A percentile compares a stretch with the other conserved stretches of the same genome.
Evolutionary conservation across 1,140 invertebrate genomes (phyloP).

Genomic region (Drosophila hydei): DNA sequence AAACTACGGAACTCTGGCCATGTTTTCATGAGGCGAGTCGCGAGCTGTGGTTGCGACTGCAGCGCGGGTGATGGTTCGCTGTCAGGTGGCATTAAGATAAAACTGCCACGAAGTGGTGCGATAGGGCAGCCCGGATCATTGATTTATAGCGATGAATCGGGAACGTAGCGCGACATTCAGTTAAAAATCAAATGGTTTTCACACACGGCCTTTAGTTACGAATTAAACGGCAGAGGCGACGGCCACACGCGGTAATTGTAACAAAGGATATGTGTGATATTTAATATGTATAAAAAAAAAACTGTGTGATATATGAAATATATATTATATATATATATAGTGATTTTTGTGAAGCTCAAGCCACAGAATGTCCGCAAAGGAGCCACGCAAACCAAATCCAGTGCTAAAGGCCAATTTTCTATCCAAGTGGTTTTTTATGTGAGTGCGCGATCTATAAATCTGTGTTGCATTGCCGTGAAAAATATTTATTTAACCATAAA

Average conservation of each 20-base stretch:
- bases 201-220: slow-evolving; percentile 53
- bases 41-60: slow-evolving; percentile 34
- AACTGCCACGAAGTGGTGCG: slow-evolving; percentile 55
- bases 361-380: slow-evolving; percentile 53
- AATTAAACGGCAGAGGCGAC: slow-evolving; percentile 41
- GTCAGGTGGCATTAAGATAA: slow-evolving; percentile 77
- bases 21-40: slow-evolving; percentile 4
- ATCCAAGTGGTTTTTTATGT: slow-evolving; percentile 83
- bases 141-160: slow-evolving; percentile 73
- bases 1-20: slow-evolving; percentile 1
- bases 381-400: slow-evolving; percentile 72
- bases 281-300: slow-evolving; percentile 4
- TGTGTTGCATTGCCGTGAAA: neutral
- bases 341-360: slow-evolving; percentile 2
- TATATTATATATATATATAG: neutral
- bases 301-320: neutral
- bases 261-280: slow-evolving; percentile 48
- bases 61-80: slow-evolving; percentile 63
- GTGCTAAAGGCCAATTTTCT: slow-evolving; percentile 76
- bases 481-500: slow-evolving; percentile 21
- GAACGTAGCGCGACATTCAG: slow-evolving; percentile 38
- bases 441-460: slow-evolving; percentile 48
- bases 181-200: slow-evolving; percentile 65
- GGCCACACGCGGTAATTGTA: slow-evolving; percentile 25
- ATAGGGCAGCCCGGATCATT: slow-evolving; percentile 61